Conservation (phyloP, 2,113 vertebrate species). For the Thunnus maccoyii region DNA sequence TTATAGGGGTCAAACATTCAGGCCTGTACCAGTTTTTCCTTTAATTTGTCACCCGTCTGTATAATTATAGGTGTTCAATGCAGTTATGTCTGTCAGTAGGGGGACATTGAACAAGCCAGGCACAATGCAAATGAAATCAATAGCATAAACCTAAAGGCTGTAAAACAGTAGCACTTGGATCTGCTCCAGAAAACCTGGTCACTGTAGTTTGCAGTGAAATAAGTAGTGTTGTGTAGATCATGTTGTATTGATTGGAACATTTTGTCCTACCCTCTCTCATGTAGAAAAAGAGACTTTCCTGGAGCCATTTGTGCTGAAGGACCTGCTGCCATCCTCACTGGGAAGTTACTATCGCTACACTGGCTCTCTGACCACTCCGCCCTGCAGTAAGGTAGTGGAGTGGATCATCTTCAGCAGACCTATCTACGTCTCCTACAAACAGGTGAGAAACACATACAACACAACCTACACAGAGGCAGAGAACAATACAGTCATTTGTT, state of each 20-base stretch:
- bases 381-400: slow-evolving; percentile 96
- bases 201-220: slow-evolving; percentile 3
- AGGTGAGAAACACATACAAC: slow-evolving; percentile 84
- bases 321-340: slow-evolving; percentile 90
- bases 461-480: background rate
- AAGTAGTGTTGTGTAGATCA: slow-evolving; percentile 21
- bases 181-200: slow-evolving; percentile 10
- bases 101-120: slow-evolving; percentile 15
- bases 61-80: slow-evolving; percentile 22
- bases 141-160: slow-evolving; percentile 33
- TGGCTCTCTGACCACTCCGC: slow-evolving; percentile 95
- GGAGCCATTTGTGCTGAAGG: slow-evolving; percentile 94
- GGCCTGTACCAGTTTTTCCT: too few species aligned
- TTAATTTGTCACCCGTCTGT: too few species aligned
- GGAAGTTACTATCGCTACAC: slow-evolving; percentile 96
- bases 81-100: slow-evolving; percentile 45
- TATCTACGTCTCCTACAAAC: slow-evolving; percentile 93
- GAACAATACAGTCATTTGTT: background rate
- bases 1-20: too few species aligned
- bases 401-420: slow-evolving; percentile 96
- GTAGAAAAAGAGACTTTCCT: slow-evolving; percentile 98
- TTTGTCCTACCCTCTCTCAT: slow-evolving; percentile 33
- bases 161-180: slow-evolving; percentile 36
- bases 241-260: slow-evolving; percentile 39
- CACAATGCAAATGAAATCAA: slow-evolving; percentile 59